Evolutionary conservation across 30 jellyfish, hydroid and myxozoan species (phyloP), one percentile per base, ranked within the genome.

Genomic region (Sanderia malayensis): DNA sequence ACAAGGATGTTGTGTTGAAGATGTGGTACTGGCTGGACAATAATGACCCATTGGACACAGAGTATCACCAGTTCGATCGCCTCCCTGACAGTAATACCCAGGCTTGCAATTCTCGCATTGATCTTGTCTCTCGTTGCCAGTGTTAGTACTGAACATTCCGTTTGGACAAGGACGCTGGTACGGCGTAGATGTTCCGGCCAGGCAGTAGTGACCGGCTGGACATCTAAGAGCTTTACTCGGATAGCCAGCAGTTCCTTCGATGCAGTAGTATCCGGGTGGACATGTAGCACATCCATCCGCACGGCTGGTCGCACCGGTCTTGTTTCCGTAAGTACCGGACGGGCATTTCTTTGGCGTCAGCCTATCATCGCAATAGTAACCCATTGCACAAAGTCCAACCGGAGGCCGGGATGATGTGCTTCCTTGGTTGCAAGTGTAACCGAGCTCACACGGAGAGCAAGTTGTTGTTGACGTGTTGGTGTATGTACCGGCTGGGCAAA

Each of bases 11-110:
- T 81, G 92, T 32, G 81, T 73, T 1, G 96, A 81, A 20, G 95
- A 49, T 9, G 81, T 41, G 4, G 99, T 93, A 44, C 63, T 78
- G 0, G 77, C 90, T 3, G 95, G 96, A 28, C 99, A 93, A 77
- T 85, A 93, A 78, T 93, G 99, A 19, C 99, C 99, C 90, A 59
- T 81, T n/a, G 96, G 99, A 63, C 99, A 93, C 29, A 85, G 70
- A 19, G 30, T 49, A 44, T 92, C 98, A 17, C 98, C 98, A 2
- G 90, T 67, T 24, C 91, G 76, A 44, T 93, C 96, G 34, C 99
- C 99, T 31, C 95, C 95, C 25, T 64, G 84, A 70, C 99, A 93
- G 61, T 85, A 93, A 71, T 72, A 80, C 0, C 99, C 99, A 17
- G 93, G 80, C 29, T 31, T 62, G 45, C 99, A 93, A 45, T 80